These are phyloP conservation scores for Operophtera brumata DNA, from an alignment of 2,888 invertebrate species.

Conservation along the genomic window DNA sequence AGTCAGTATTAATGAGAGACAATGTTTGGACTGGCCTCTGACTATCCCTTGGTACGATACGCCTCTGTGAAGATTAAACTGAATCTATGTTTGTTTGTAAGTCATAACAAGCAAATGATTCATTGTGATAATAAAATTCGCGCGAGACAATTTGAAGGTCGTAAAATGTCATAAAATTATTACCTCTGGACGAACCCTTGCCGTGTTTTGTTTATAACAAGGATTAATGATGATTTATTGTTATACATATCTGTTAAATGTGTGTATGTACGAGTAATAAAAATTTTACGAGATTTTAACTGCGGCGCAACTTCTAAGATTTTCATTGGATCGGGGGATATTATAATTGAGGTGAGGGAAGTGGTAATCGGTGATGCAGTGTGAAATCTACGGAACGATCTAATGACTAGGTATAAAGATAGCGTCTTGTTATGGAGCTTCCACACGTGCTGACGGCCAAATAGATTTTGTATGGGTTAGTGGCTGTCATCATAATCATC, in stretches of 20 bases:
- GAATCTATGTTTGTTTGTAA: background rate
- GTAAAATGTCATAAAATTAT: constrained; percentile 70
- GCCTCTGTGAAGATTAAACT: background rate
- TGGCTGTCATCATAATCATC: too few species aligned
- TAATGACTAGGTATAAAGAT: constrained; percentile 21
- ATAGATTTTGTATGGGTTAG: background rate
- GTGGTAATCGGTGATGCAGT: constrained; percentile 34
- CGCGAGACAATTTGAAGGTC: constrained; percentile 62
- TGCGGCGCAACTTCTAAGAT: constrained; percentile 64
- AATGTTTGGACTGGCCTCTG: background rate
- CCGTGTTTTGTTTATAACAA: constrained; percentile 64
- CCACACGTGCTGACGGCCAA: background rate
- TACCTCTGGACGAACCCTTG: constrained; percentile 63
- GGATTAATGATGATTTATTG: constrained; percentile 74
- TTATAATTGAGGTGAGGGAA: constrained; percentile 48
- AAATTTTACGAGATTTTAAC: constrained; percentile 73
- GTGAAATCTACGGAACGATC: constrained; percentile 32
- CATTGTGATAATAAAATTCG: constrained; percentile 61
- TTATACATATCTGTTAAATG: constrained; percentile 69
- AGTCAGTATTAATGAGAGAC: too few species aligned
- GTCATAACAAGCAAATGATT: constrained; percentile 43
- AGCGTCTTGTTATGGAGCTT: background rate
- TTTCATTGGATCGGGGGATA: constrained; percentile 66
- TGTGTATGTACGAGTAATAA: constrained; percentile 72
- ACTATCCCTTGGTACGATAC: background rate